Conservation (phyloP, 2,113 vertebrate genomes). For the Nothoprocta perdicaria region DNA sequence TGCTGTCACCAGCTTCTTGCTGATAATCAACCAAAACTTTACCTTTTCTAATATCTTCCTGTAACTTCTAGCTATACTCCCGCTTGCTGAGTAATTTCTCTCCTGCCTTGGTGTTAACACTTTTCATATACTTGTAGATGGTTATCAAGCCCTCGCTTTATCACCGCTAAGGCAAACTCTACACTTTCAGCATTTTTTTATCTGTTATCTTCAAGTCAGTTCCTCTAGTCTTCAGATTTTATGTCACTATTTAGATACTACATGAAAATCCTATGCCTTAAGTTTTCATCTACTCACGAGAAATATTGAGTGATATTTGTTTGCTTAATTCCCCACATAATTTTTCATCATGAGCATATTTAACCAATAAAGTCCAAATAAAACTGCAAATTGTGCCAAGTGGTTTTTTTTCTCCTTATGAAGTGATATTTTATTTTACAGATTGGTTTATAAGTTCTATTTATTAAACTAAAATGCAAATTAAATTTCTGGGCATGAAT, state of each 20-base stretch:
- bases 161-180: constrained; percentile 16
- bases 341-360: neutral
- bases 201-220: constrained; percentile 9
- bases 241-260: neutral
- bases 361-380: neutral
- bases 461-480: neutral
- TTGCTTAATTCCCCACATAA: neutral
- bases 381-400: neutral
- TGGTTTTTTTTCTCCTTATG: neutral
- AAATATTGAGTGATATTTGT: neutral
- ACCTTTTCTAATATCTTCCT: constrained; percentile 23
- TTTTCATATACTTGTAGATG: constrained; percentile 48
- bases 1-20: neutral
- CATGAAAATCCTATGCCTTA: neutral
- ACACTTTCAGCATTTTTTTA: neutral
- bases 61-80: neutral
- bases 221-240: neutral
- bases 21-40: constrained; percentile 39
- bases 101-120: constrained; percentile 32
- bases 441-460: neutral
- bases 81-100: neutral
- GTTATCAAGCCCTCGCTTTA: constrained; percentile 36
- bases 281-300: neutral
- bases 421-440: neutral
- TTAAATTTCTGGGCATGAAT: neutral